phyloP scores from a whole-genome alignment of 2,888 invertebrate genomes.

The Cheilosia soror region DNA sequence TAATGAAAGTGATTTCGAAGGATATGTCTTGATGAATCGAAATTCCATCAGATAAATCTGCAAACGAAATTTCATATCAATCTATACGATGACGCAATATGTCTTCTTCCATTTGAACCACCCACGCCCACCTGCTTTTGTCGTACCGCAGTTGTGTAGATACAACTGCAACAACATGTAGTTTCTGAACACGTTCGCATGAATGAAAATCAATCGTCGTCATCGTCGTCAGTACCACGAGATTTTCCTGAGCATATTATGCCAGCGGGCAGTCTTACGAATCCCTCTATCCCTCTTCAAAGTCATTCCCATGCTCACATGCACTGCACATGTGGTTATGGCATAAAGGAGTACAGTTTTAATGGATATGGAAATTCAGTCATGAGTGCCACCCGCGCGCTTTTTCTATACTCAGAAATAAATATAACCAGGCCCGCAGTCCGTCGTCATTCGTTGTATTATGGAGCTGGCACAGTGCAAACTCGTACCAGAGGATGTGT shows the following conservation, averaged over 20 bases:
- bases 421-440: conserved; percentile 5
- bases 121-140: conserved; percentile 54
- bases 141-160: conserved; percentile 21
- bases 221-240: conserved; percentile 34
- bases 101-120: conserved; percentile 8
- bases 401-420: conserved; percentile 40
- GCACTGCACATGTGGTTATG: conserved; percentile 1
- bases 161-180: conserved; percentile 45
- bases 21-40: too few species aligned
- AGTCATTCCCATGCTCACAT: conserved; percentile 10
- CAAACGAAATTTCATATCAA: too few species aligned
- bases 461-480: background rate
- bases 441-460: background rate
- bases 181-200: conserved; percentile 42
- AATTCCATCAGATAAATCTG: background rate
- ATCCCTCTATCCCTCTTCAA: conserved; percentile 8
- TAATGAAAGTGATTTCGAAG: too few species aligned
- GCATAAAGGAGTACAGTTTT: conserved; percentile 42
- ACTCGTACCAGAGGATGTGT: conserved; percentile 3
- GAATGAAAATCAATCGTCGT: conserved; percentile 54
- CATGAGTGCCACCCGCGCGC: conserved; percentile 57
- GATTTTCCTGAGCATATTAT: conserved; percentile 46
- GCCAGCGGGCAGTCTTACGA: conserved; percentile 57
- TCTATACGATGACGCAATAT: too few species aligned
- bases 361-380: conserved; percentile 55